These are phyloP conservation scores for Torymus auratus DNA, from an alignment of 2,888 invertebrate species.

Conservation along the genomic window DNA sequence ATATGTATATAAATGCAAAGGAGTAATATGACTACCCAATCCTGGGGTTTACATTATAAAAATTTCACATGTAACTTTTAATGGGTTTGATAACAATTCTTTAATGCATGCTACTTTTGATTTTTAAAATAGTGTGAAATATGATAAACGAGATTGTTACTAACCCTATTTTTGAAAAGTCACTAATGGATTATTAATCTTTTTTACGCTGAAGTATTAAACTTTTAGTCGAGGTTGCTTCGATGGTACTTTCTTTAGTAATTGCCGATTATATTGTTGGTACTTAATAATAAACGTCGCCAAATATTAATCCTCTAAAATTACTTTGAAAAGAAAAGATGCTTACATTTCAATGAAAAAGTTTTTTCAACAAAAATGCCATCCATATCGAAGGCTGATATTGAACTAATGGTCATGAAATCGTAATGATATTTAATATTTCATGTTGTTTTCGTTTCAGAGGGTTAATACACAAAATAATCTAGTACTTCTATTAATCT, in stretches of 20 bases:
- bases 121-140: conserved; percentile 6
- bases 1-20: neutral
- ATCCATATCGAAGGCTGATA: too few species aligned
- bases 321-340: too few species aligned
- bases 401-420: neutral
- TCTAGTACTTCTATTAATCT: conserved; percentile 15
- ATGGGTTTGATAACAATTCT: neutral
- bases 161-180: conserved; percentile 3
- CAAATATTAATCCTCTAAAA: conserved; percentile 18
- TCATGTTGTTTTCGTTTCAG: neutral
- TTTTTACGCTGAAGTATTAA: conserved; percentile 15
- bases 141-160: conserved; percentile 9
- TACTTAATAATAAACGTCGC: neutral
- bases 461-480: neutral
- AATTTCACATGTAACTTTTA: neutral
- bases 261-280: conserved; percentile 11
- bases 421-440: too few species aligned
- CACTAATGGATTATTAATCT: conserved; percentile 39
- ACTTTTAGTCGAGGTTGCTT: conserved; percentile 54
- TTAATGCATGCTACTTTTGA: conserved; percentile 35
- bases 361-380: too few species aligned
- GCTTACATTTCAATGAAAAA: too few species aligned
- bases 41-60: neutral
- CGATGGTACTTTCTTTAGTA: conserved; percentile 45
- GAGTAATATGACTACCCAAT: neutral